Conservation (phyloP, 1,140 invertebrate species). For the Drosophila paulistorum region DNA sequence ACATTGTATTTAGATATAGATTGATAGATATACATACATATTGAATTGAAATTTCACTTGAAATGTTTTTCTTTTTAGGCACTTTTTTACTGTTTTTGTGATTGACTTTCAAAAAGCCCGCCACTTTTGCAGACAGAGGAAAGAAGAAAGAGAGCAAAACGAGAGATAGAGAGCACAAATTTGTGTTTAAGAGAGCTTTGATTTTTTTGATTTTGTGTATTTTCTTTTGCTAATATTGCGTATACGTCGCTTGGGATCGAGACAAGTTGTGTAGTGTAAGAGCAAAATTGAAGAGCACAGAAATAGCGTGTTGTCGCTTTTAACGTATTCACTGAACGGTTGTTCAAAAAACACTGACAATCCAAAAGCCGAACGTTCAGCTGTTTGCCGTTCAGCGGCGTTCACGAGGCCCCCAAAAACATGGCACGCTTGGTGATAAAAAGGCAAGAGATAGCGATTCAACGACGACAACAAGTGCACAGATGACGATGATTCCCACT, state of each 20-base stretch:
- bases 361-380: constrained; percentile 24
- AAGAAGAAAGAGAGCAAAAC: constrained; percentile 7
- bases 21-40: neutral
- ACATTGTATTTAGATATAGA: neutral
- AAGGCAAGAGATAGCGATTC: neutral
- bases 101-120: constrained; percentile 41
- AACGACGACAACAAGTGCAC: constrained; percentile 4
- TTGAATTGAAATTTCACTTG: constrained; percentile 21
- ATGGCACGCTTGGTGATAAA: constrained; percentile 8
- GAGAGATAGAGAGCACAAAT: neutral
- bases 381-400: neutral
- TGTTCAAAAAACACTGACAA: constrained; percentile 71
- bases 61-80: constrained; percentile 4
- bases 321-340: constrained; percentile 53
- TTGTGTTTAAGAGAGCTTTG: neutral
- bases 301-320: constrained; percentile 27
- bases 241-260: constrained; percentile 7
- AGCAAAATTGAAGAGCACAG: constrained; percentile 34
- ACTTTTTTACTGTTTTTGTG: neutral
- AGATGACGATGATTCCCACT: neutral
- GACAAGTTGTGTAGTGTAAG: constrained; percentile 16
- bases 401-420: neutral
- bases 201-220: neutral
- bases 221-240: neutral
- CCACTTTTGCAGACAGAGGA: constrained; percentile 28